Evolutionary conservation across 2,113 vertebrate genomes (phyloP).

Genomic region (Prunella fulvescens): DNA sequence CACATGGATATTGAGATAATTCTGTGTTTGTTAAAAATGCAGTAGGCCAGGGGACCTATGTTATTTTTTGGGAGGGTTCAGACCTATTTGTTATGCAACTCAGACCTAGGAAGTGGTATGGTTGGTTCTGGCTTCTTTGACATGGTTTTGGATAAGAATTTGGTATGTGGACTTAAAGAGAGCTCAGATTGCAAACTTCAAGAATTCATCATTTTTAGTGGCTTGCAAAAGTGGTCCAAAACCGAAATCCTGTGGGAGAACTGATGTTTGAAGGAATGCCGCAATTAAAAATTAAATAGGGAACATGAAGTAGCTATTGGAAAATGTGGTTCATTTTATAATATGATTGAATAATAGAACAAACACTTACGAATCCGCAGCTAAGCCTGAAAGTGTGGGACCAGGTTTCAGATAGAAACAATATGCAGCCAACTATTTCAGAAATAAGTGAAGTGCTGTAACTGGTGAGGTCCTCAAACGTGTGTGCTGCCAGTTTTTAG

Average conservation of each 20-base stretch:
- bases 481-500: not conserved
- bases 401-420: constrained; percentile 27
- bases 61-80: constrained; percentile 26
- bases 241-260: constrained; percentile 19
- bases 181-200: constrained; percentile 59
- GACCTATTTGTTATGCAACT: constrained; percentile 40
- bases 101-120: constrained; percentile 63
- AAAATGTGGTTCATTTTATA: constrained; percentile 65
- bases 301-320: constrained; percentile 59
- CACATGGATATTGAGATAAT: not conserved
- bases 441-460: constrained; percentile 31
- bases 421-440: not conserved
- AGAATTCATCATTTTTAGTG: constrained; percentile 52
- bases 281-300: constrained; percentile 56
- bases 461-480: constrained; percentile 10
- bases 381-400: constrained; percentile 47
- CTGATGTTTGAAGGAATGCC: constrained; percentile 49
- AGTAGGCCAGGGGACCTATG: not conserved
- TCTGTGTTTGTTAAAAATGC: not conserved
- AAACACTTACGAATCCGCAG: constrained; percentile 17
- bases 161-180: constrained; percentile 35
- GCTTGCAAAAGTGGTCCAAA: constrained; percentile 41
- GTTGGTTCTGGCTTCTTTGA: constrained; percentile 56
- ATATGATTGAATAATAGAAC: constrained; percentile 59
- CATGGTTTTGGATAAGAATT: constrained; percentile 60